Conservation (phyloP, 64 coral and sea anemone species). For the Montipora sp. region DNA sequence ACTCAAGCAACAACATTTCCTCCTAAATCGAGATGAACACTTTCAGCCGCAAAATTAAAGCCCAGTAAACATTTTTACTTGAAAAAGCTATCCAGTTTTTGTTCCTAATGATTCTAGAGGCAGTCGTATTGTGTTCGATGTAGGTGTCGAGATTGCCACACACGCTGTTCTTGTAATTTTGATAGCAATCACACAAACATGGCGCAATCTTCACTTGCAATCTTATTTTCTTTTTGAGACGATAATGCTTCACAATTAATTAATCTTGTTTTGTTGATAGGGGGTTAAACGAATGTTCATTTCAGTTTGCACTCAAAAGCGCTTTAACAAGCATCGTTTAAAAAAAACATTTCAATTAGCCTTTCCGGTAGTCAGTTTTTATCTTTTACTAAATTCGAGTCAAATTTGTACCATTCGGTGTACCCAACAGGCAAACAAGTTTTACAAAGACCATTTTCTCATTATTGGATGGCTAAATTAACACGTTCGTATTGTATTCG, state of each 20-base stretch:
- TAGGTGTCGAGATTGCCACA: not conserved
- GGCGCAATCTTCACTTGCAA: not conserved
- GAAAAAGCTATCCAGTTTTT: not conserved
- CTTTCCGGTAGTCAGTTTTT: not conserved
- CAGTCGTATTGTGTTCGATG: not conserved
- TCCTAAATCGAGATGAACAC: no score
- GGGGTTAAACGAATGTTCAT: not conserved
- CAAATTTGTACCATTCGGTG: not conserved
- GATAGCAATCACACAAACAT: not conserved
- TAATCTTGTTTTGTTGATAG: conserved; percentile 22
- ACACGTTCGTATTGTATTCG: conserved; percentile 4
- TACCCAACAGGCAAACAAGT: conserved; percentile 17
- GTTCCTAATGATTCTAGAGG: not conserved
- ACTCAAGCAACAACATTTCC: not conserved
- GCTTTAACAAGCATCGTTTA: no score
- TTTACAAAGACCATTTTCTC: conserved; percentile 27
- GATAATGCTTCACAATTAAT: conserved; percentile 33
- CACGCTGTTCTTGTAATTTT: not conserved
- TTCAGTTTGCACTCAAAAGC: not conserved
- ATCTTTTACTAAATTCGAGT: not conserved
- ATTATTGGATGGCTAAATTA: conserved; percentile 25
- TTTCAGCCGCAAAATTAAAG: not conserved
- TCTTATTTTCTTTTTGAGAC: not conserved
- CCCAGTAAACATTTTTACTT: not conserved
- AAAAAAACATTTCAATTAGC: not conserved